A percentile compares a stretch with the other conserved stretches of the same genome.
Conservation (phyloP, 2,113 vertebrate genomes). For the Empidonax traillii region DNA sequence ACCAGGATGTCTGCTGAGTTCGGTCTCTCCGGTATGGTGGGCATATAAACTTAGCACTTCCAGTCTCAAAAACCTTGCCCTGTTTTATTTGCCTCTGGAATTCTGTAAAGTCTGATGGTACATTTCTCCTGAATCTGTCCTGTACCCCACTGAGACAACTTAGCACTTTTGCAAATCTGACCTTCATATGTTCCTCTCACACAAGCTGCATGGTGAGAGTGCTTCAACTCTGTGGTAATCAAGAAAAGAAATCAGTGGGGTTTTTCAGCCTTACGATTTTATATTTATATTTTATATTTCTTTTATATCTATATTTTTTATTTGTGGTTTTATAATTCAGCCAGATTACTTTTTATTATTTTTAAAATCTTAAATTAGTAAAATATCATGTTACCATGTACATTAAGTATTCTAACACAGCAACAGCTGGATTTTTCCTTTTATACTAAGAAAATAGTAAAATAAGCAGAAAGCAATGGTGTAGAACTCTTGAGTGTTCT, state of each 20-base stretch:
- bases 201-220: not conserved
- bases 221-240: not conserved
- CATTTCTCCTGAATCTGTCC: not conserved
- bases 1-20: not conserved
- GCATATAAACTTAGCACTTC: not conserved
- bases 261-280: not conserved
- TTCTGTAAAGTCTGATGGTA: not conserved
- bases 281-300: not conserved
- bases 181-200: not conserved
- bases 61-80: not conserved
- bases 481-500: not conserved
- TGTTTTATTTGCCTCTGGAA: not conserved
- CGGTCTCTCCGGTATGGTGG: not conserved
- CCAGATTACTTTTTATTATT: not conserved
- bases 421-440: not conserved
- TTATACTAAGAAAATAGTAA: not conserved
- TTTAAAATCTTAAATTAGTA: not conserved
- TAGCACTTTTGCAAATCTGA: not conserved
- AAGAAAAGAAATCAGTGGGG: not conserved
- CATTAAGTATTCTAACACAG: not conserved
- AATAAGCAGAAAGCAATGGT: not conserved
- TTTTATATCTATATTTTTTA: not conserved
- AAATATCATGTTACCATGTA: not conserved
- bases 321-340: not conserved
- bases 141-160: not conserved